Evolutionary conservation across 1,140 invertebrate species (phyloP).

Genomic region (Drosophila setifemur): DNA sequence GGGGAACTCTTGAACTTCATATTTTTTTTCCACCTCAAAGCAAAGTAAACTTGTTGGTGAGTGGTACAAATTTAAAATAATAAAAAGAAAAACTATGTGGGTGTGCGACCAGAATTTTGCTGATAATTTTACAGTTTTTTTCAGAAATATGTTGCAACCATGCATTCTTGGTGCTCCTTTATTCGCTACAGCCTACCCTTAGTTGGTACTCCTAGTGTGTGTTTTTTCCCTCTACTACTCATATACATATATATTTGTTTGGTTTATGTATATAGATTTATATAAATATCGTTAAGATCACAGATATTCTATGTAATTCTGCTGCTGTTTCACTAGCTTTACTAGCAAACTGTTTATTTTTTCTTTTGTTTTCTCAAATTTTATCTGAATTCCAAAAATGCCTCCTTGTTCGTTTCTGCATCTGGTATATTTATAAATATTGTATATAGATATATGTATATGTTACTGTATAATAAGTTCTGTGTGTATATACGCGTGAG

Average conservation of each 20-base stretch:
- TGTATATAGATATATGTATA: constrained; percentile 54
- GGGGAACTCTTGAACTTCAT: not conserved
- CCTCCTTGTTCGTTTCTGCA: constrained; percentile 19
- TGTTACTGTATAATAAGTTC: constrained; percentile 47
- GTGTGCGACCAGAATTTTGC: constrained; percentile 12
- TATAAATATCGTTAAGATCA: constrained; percentile 82
- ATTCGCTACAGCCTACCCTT: constrained; percentile 33
- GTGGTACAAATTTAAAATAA: not conserved
- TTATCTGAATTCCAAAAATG: constrained; percentile 41
- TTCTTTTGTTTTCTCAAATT: constrained; percentile 29
- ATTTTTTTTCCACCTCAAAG: constrained; percentile 38
- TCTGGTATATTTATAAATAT: constrained; percentile 53
- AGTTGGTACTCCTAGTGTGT: constrained; percentile 32
- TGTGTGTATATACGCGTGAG: constrained; percentile 31
- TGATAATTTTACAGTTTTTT: not conserved
- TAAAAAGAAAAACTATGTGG: not conserved
- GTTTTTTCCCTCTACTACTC: constrained; percentile 41
- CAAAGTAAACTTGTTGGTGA: constrained; percentile 62
- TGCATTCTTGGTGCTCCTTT: not conserved
- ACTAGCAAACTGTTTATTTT: constrained; percentile 16
- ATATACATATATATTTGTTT: constrained; percentile 46
- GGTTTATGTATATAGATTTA: constrained; percentile 50
- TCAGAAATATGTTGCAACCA: constrained; percentile 3
- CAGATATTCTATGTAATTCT: constrained; percentile 82
- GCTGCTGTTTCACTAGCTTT: too few relatives aligned